Percentiles rank a stretch among this genome's conserved stretches.
These are phyloP conservation scores for Craniophora ligustri DNA, from an alignment of 2,888 invertebrate genomes.

Conservation along the genomic window DNA sequence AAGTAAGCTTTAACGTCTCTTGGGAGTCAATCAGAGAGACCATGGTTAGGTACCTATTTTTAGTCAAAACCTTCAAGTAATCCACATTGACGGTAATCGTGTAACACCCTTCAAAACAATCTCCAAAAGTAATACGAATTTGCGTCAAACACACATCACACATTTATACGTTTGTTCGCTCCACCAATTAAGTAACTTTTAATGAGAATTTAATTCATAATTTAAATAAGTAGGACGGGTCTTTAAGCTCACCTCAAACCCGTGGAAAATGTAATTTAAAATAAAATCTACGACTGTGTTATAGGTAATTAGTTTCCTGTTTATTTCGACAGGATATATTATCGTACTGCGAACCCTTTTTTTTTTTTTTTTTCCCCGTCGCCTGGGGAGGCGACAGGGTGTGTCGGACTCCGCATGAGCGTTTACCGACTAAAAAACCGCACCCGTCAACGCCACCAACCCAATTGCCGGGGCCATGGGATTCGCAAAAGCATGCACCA, in stretches of 20 bases:
- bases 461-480: no score
- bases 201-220: conserved; percentile 48
- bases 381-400: no score
- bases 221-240: conserved; percentile 17
- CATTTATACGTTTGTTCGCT: conserved; percentile 31
- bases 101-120: not conserved
- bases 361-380: no score
- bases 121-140: not conserved
- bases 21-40: not conserved
- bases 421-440: no score
- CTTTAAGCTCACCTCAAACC: not conserved
- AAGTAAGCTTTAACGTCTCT: no score
- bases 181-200: conserved; percentile 45
- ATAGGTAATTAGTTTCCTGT: no score
- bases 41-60: not conserved
- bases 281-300: no score
- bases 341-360: no score
- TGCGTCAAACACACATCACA: not conserved
- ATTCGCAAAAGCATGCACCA: no score
- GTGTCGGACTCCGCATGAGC: no score
- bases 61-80: not conserved
- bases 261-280: not conserved
- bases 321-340: no score
- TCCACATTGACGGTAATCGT: not conserved
- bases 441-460: no score